Evolutionary conservation across 1,140 invertebrate species (phyloP), one percentile per base, ranked within the genome.

Genomic region (Procambarus virginalis): DNA sequence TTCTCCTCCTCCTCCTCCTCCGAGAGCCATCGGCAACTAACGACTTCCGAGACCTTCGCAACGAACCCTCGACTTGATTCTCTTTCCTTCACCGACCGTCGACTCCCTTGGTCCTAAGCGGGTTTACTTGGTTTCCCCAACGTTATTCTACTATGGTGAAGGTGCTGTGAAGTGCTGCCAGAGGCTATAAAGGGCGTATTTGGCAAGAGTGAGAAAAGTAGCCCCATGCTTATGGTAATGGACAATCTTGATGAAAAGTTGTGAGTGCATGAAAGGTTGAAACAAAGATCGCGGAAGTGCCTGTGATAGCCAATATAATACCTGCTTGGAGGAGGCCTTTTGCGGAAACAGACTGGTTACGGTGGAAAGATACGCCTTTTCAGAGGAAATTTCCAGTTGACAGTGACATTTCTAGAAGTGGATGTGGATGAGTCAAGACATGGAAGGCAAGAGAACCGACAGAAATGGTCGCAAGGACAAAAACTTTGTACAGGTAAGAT

Each of bases 41-140:
- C 68, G 68, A 73, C 68, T 73, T 73, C n/a, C 68, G 68, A 73
- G 68, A 73, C 68, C 60, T 34, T 14, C 68, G 68, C 68, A 73
- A 73, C 68, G 68, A 73, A 73, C 68, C 68, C 68, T 73, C 68
- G 68, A 73, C n/a, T 73, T 73, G 14, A 4, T 34, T 73, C 68
- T 73, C 68, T 68, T 17, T 73, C n/a, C 68, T 34, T n/a, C n/a
- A 34, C n/a, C 68, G 68, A 73, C 22, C 68, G n/a, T 73, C 68
- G 10, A 73, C 68, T 34, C n/a, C 34, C 68, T 34, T 73, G 68
- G n/a, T 73, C 22, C 68, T 0, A 5, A 34, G 68, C n/a, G 22
- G 6, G 5, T 73, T 73, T 34, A 34, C 68, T 5, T 14, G n/a
- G n/a, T 4, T 17, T 3, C 60, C 0, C 17, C 20, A 64, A 64